Conservation (phyloP, 2,888 invertebrate genomes). For the Tipula confusa region DNA sequence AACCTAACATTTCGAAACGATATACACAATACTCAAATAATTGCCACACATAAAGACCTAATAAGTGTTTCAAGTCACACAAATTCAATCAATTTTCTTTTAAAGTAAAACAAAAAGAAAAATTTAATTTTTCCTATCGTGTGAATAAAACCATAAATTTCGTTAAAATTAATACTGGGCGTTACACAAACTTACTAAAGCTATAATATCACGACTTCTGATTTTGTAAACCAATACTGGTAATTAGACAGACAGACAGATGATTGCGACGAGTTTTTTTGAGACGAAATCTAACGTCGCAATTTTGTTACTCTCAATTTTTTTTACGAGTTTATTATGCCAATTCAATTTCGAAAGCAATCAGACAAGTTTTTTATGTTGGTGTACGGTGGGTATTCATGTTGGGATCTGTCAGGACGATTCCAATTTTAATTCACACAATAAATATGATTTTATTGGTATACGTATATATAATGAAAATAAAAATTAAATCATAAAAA, state of each 20-base stretch:
- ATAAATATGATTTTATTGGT: not conserved
- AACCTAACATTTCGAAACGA: no score
- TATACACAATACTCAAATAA: not conserved
- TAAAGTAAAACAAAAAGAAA: not conserved
- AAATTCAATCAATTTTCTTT: not conserved
- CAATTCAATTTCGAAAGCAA: not conserved
- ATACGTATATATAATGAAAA: no score
- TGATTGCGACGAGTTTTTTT: no score
- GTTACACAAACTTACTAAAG: no score
- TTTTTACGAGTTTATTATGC: no score
- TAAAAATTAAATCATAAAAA: not conserved
- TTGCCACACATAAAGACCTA: not conserved
- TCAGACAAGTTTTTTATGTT: not conserved
- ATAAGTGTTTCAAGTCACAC: conserved; percentile 12
- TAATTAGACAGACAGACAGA: no score
- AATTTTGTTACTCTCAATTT: no score
- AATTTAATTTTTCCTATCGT: not conserved
- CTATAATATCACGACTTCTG: no score
- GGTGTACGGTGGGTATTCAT: no score
- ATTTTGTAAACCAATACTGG: no score
- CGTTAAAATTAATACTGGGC: not conserved
- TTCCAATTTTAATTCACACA: not conserved
- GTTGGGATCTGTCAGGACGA: not conserved
- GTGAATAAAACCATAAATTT: conserved; percentile 20
- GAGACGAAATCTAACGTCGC: no score